These are phyloP conservation scores for Raja brachyura DNA, from an alignment of 2,113 vertebrate genomes.

Conservation along the genomic window DNA sequence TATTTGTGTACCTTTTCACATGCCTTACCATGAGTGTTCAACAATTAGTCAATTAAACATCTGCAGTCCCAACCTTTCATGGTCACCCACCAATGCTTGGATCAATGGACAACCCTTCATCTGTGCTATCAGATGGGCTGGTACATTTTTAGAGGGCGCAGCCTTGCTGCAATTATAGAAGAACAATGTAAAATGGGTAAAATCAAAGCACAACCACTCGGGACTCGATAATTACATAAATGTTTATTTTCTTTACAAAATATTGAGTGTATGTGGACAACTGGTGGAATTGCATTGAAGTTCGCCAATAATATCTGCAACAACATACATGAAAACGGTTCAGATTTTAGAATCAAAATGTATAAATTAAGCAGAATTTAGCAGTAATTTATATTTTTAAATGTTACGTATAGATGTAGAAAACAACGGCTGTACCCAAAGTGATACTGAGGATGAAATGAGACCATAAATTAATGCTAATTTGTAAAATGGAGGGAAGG, in stretches of 20 bases:
- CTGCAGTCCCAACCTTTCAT: background rate
- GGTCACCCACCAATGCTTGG: background rate
- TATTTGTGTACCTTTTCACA: background rate
- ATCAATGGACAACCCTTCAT: background rate
- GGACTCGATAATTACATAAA: background rate
- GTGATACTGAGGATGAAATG: background rate
- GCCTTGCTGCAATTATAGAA: background rate
- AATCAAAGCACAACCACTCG: background rate
- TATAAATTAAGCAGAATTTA: background rate
- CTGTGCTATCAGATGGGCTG: background rate
- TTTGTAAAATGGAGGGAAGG: background rate
- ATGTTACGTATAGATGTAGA: background rate
- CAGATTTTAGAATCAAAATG: background rate
- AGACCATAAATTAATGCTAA: background rate
- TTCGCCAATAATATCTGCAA: no score
- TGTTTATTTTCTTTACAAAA: constrained; percentile 13
- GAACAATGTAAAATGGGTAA: background rate
- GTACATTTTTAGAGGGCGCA: no score
- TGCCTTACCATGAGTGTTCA: background rate
- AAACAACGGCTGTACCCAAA: background rate
- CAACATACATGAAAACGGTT: background rate
- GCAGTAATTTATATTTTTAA: background rate
- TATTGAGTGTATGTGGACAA: background rate
- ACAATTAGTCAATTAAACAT: background rate
- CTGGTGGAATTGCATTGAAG: background rate